Evolutionary conservation across 2,888 invertebrate genomes (phyloP).

Genomic region (Diplazon laetatorius): DNA sequence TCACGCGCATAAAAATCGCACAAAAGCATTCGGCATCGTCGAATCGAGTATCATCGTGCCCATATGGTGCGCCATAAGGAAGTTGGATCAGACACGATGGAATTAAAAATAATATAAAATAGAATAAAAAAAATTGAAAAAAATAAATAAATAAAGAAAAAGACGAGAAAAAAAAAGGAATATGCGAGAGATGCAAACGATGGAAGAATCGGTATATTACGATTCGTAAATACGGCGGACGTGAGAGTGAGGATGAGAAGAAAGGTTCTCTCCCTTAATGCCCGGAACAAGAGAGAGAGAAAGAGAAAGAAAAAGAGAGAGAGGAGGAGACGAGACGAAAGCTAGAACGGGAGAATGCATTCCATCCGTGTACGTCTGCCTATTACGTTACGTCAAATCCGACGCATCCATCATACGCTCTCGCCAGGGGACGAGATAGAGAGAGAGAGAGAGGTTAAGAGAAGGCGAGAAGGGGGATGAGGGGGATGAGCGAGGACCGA

Average conservation of each 20-base stretch:
- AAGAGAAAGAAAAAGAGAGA: too few species aligned
- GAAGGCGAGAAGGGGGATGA: too few species aligned
- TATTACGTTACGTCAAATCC: slow-evolving; percentile 78
- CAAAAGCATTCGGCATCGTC: slow-evolving; percentile 5
- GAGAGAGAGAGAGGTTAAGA: slow-evolving; percentile 15
- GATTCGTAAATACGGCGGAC: slow-evolving; percentile 25
- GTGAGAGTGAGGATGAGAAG: slow-evolving; percentile 31
- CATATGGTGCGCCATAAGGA: neutral
- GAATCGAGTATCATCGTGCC: slow-evolving; percentile 15
- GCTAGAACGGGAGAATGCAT: slow-evolving; percentile 66
- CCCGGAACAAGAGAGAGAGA: slow-evolving; percentile 35
- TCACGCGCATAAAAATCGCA: neutral
- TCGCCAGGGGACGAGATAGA: slow-evolving; percentile 32
- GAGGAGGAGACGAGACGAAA: slow-evolving; percentile 32
- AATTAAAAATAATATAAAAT: slow-evolving; percentile 52
- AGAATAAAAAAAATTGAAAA: neutral
- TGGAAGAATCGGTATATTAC: too few species aligned
- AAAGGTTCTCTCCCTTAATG: slow-evolving; percentile 54
- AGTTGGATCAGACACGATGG: slow-evolving; percentile 21
- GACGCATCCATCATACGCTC: slow-evolving; percentile 76
- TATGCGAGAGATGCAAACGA: slow-evolving; percentile 5
- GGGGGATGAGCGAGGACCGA: neutral
- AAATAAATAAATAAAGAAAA: slow-evolving; percentile 1
- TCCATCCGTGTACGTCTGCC: slow-evolving; percentile 67
- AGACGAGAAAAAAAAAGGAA: slow-evolving; percentile 13